These are phyloP conservation scores for Spicauda simplicius DNA, from an alignment of 2,888 invertebrate genomes.

Conservation along the genomic window DNA sequence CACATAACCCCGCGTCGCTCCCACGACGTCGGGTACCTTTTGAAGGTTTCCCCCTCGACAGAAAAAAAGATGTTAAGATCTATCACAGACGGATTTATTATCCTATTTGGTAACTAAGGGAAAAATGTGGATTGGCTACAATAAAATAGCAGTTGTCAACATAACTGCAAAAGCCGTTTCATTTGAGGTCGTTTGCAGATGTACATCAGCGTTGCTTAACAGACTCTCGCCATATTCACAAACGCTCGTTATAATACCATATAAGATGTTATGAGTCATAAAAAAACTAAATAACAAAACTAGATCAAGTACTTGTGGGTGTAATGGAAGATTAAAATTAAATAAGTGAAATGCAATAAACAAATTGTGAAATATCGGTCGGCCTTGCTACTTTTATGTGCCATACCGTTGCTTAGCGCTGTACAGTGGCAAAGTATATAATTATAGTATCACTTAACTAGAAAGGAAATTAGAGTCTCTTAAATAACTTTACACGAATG, in stretches of 20 bases:
- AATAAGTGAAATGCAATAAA: slow-evolving; percentile 23
- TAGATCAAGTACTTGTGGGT: slow-evolving; percentile 21
- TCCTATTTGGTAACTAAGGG: too few relatives aligned
- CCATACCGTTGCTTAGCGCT: not conserved
- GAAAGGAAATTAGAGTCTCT: not conserved
- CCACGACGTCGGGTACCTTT: too few relatives aligned
- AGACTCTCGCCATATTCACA: not conserved
- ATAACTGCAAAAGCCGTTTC: not conserved
- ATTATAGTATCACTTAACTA: not conserved
- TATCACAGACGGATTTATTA: too few relatives aligned
- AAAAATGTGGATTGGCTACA: too few relatives aligned
- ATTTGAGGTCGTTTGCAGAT: not conserved
- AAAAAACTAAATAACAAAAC: slow-evolving; percentile 5
- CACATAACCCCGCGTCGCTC: too few relatives aligned
- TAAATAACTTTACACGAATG: too few relatives aligned
- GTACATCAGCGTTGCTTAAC: not conserved
- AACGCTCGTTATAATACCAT: not conserved
- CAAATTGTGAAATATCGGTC: slow-evolving; percentile 29
- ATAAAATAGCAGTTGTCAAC: too few relatives aligned
- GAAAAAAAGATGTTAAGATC: too few relatives aligned
- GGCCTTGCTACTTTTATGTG: slow-evolving; percentile 27
- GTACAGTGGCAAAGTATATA: not conserved
- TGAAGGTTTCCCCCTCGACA: too few relatives aligned
- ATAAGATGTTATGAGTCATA: slow-evolving; percentile 17
- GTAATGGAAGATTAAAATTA: slow-evolving; percentile 27